Evolutionary conservation across 2,113 vertebrate genomes (phyloP), one percentile per base, ranked within the genome.

Genomic region (Paradoxurus hermaphroditus): DNA sequence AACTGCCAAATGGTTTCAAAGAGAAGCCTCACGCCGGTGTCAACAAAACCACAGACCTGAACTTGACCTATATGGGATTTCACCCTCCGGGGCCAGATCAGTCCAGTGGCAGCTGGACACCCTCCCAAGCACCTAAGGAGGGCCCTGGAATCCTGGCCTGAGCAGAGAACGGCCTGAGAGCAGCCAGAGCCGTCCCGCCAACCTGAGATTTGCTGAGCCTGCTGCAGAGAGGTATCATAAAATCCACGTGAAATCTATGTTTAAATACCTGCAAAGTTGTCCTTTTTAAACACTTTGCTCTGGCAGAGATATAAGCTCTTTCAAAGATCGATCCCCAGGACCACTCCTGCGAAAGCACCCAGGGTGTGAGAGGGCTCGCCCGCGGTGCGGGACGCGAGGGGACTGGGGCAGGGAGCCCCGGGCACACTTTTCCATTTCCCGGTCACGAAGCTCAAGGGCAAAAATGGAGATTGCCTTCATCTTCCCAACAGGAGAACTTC

Each of bases 331-430:
- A 53, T 68, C 81, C 65, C 73, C 1, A 23, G 53, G 93, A 36
- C 16, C 1, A 5, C 19, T 39, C 56, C 53, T 12, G 44, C 90
- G 36, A 1, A 46, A 56, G 59, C 73, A 14, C 39, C 34, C 70
- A 1, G 67, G 3, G 7, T 0, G 0, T 4, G 13, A 62, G 73
- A 2, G 0, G 0, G 36, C 11, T 77, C 11, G 27, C 59, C 4
- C 0, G 0, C 67, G 18, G 4, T 1, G 21, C 27, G 1, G 39
- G 67, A 12, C 6, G n/a, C 83, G 1, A 8, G 70, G 41, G 53
- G 34, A 18, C 41, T 0, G 27, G 44, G 72, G 31, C 44, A 7
- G 21, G 46, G 29, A 73, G 65, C 49, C 65, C 56, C 5, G 1
- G 2, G 2, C 3, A 1, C n/a, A 1, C 4, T 1, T 2, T 9